phyloP scores from a whole-genome alignment of 2,888 invertebrate species.

The Netelia inedita region DNA sequence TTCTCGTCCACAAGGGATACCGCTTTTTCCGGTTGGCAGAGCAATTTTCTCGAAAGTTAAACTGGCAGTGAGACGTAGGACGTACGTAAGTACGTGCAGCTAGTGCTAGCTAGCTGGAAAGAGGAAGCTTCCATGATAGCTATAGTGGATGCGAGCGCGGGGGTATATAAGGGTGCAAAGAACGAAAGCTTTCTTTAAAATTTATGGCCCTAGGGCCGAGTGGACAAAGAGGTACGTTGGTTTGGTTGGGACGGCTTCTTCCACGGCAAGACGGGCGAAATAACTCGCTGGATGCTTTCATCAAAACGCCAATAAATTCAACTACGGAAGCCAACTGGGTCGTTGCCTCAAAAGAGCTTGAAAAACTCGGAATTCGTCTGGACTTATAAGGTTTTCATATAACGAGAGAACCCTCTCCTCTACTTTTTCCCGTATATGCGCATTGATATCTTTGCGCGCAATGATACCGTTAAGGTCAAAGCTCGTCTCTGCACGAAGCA shows the following conservation, averaged over 20 bases:
- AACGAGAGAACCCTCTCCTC: constrained; percentile 19
- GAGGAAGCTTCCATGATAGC: constrained; percentile 39
- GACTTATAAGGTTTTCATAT: constrained; percentile 18
- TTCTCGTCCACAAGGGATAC: constrained; percentile 48
- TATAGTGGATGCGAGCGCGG: constrained; percentile 44
- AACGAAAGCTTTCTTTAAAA: constrained; percentile 72
- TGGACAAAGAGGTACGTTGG: constrained; percentile 39
- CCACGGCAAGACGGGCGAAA: constrained; percentile 57
- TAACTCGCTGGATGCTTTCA: constrained; percentile 72
- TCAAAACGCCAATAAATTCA: constrained; percentile 77
- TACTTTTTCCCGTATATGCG: neutral
- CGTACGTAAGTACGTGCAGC: constrained; percentile 60
- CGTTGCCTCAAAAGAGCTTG: constrained; percentile 72
- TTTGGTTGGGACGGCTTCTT: constrained; percentile 58
- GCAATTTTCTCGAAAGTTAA: constrained; percentile 67
- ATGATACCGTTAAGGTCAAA: neutral
- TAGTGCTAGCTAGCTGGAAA: constrained; percentile 5
- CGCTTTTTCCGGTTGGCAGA: constrained; percentile 61
- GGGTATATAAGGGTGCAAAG: constrained; percentile 59
- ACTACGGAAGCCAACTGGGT: constrained; percentile 67
- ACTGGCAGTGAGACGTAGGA: constrained; percentile 64
- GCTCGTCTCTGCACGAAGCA: constrained; percentile 48
- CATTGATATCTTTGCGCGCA: constrained; percentile 1
- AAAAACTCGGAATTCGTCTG: constrained; percentile 38
- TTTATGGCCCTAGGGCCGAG: constrained; percentile 69